Conservation (phyloP, 2,888 invertebrate genomes). For the Lysandra coridon region DNA sequence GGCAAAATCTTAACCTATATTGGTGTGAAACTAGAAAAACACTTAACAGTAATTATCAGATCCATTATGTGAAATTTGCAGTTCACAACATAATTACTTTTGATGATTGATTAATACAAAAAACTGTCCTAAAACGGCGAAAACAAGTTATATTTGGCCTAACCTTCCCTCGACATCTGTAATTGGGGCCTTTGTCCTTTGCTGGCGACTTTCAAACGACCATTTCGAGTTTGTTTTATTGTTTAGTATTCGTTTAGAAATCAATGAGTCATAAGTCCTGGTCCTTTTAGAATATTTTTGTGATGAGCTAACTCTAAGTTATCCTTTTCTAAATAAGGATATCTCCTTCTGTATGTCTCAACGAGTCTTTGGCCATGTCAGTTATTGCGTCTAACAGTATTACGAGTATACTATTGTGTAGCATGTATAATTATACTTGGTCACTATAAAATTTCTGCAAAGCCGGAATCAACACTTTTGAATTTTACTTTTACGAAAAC, state of each 20-base stretch:
- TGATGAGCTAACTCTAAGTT: not conserved
- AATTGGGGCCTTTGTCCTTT: slow-evolving; percentile 67
- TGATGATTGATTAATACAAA: slow-evolving; percentile 10
- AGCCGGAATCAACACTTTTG: too few relatives aligned
- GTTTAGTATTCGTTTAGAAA: slow-evolving; percentile 32
- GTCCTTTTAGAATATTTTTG: not conserved
- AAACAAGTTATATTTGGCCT: slow-evolving; percentile 41
- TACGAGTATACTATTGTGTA: too few relatives aligned
- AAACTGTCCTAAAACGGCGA: slow-evolving; percentile 20
- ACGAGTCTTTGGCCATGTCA: too few relatives aligned
- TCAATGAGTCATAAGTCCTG: slow-evolving; percentile 11
- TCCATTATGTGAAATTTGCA: not conserved
- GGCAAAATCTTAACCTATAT: not conserved
- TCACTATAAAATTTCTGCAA: too few relatives aligned
- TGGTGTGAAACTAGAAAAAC: not conserved
- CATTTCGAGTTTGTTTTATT: slow-evolving; percentile 54
- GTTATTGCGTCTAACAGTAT: too few relatives aligned
- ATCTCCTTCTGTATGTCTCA: not conserved
- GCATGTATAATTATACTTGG: too few relatives aligned
- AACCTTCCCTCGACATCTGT: slow-evolving; percentile 61
- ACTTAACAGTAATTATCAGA: not conserved
- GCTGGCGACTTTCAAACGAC: slow-evolving; percentile 71
- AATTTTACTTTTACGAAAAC: too few relatives aligned
- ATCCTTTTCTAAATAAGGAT: not conserved
- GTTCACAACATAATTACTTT: not conserved